Base-by-base conservation (phyloP, 2,797 vertebrate genomes). In the Ispidina lecontei region DNA sequence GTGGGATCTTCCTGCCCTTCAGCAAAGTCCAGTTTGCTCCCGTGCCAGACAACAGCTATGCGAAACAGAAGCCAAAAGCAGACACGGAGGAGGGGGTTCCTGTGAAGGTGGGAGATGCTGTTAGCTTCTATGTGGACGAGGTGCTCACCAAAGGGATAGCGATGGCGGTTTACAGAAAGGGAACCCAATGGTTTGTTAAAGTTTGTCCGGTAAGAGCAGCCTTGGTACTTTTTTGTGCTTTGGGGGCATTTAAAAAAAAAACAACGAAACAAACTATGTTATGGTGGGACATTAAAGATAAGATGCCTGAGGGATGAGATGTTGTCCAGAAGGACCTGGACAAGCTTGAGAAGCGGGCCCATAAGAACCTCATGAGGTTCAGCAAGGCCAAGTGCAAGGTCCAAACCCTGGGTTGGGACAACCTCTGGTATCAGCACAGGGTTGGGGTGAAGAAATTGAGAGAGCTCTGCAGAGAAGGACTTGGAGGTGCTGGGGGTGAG, bases 1-100 rank as follows among this genome's bases (percentile, higher is more conserved):
- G 98, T 2, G 98, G 97, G 6, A 2, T 99, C 79, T 98, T 98
- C 81, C 94, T 94, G 51, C 97, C 98, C 0, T 98, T 98, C 82
- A 96, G 91, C 95, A 98, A 69, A 91, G 14, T 99, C 81, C 94
- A 26, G 18, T 94, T 93, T 74, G 47, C 5, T 29, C 92, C 41
- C 4, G 3, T 2, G 7, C 8, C 4, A 1, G 37, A 7, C 4
- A 31, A 44, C 1, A 16, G 58, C 18, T 44, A 7, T 2, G 21
- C 23, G 20, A 86, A 86, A 18, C 67, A 74, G 23, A 83, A 74
- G 71, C 8, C 14, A 11, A 15, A n/a, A 15, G 3, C 15, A 19
- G 81, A 84, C 3, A 2, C 0, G 0, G 91, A 88, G 3, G 78
- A 81, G 21, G 14, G 29, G 9, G 89, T 95, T n/a, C 51, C 84